Evolutionary conservation across 2,888 invertebrate genomes (phyloP).

Genomic region (Terebella lapidaria): DNA sequence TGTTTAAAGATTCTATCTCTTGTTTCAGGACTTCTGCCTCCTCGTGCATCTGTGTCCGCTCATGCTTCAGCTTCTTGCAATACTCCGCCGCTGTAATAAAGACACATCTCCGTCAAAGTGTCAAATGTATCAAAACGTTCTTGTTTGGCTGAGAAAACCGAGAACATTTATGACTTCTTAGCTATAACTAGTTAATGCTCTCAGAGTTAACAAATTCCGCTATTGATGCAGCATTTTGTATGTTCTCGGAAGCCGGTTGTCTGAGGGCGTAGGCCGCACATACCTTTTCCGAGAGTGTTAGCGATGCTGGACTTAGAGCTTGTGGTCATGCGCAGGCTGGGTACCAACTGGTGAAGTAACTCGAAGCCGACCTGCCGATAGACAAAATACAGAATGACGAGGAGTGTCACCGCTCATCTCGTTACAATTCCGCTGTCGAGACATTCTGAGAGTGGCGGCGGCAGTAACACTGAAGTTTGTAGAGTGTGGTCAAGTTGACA

Average conservation of each 20-base stretch:
- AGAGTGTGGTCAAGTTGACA: no score
- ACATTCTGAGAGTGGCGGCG: no score
- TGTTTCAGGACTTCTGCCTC: slow-evolving; percentile 82
- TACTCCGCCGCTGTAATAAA: slow-evolving; percentile 69
- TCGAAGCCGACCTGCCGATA: slow-evolving; percentile 71
- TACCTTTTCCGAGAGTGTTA: slow-evolving; percentile 89
- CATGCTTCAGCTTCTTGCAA: slow-evolving; percentile 79
- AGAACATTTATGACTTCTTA: no score
- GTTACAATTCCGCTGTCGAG: no score
- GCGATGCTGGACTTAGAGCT: slow-evolving; percentile 82
- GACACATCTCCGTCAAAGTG: slow-evolving; percentile 1
- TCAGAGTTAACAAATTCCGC: no score
- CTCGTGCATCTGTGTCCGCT: slow-evolving; percentile 79
- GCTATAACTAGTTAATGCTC: no score
- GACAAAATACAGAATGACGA: neutral
- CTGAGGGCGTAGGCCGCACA: no score
- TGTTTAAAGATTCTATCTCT: slow-evolving; percentile 85
- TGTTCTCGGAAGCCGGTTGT: no score
- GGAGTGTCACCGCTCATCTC: no score
- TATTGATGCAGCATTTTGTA: no score
- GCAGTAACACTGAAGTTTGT: no score
- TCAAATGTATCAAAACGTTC: neutral
- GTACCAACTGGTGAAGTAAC: slow-evolving; percentile 84
- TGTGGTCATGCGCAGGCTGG: slow-evolving; percentile 78
- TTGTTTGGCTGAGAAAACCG: no score